Evolutionary conservation across 2,888 invertebrate species (phyloP).

Genomic region (Gnatocerus cornutus): DNA sequence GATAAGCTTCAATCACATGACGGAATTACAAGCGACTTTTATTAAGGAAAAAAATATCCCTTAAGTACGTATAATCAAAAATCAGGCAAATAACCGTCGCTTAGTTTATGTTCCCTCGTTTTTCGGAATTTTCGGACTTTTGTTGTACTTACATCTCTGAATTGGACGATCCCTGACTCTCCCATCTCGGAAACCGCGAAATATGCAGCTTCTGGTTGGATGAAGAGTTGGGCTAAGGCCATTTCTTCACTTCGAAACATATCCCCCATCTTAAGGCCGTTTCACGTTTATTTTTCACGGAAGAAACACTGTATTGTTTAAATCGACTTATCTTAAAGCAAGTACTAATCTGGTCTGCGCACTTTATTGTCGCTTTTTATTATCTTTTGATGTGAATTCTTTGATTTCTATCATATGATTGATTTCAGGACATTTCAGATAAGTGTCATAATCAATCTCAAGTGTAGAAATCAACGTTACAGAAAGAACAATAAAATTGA

Average conservation of each 20-base stretch:
- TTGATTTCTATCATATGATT: neutral
- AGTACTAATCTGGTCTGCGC: neutral
- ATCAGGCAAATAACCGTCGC: no score
- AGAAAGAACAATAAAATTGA: neutral
- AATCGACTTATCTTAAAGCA: neutral
- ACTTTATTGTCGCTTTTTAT: neutral
- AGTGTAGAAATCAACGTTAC: neutral
- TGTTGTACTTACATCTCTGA: conserved; percentile 83
- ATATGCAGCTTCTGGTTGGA: conserved; percentile 96
- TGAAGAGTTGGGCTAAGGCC: conserved; percentile 94
- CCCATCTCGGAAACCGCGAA: conserved; percentile 95
- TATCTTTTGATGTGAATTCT: neutral
- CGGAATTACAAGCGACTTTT: no score
- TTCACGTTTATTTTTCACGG: neutral
- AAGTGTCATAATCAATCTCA: neutral
- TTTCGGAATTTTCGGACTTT: no score
- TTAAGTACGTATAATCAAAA: no score
- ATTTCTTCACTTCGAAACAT: conserved; percentile 94
- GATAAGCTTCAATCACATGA: no score
- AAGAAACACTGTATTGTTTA: neutral
- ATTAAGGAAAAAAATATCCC: no score
- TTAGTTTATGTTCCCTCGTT: no score
- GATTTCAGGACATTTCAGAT: neutral
- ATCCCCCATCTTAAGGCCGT: conserved; percentile 77
- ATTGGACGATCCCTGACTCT: conserved; percentile 94